A percentile compares a stretch with the other conserved stretches of the same genome.
These are phyloP conservation scores for Polietes domitor DNA, from an alignment of 2,888 invertebrate species.

Conservation along the genomic window DNA sequence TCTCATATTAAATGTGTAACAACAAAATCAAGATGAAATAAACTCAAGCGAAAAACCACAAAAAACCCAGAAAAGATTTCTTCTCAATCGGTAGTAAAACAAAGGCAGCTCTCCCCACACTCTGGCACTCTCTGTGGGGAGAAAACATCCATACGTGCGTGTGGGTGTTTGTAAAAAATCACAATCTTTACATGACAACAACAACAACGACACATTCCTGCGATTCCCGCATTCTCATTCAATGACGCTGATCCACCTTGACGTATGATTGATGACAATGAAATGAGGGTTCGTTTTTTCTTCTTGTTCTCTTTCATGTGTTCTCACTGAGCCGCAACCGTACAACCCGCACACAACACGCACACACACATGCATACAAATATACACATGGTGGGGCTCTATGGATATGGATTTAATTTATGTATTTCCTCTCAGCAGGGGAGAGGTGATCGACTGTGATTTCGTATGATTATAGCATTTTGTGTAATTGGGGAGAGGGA, in stretches of 20 bases:
- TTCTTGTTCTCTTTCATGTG: no score
- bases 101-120: not conserved
- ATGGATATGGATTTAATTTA: not conserved
- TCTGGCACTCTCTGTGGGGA: no score
- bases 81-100: slow-evolving; percentile 10
- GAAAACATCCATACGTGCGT: no score
- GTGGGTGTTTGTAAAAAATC: not conserved
- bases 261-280: slow-evolving; percentile 31
- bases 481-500: not conserved
- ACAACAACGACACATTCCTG: not conserved
- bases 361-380: not conserved
- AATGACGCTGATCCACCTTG: slow-evolving; percentile 4
- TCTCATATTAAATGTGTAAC: slow-evolving; percentile 12
- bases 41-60: not conserved
- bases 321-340: not conserved
- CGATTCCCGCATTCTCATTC: not conserved
- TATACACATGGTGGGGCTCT: not conserved
- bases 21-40: slow-evolving; percentile 5
- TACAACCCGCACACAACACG: not conserved
- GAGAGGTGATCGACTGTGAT: not conserved
- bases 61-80: not conserved
- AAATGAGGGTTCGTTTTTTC: slow-evolving; percentile 6
- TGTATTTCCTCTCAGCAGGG: not conserved
- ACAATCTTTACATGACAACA: slow-evolving; percentile 2
- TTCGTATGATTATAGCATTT: not conserved